Evolutionary conservation across 2,113 vertebrate species (phyloP).

Genomic region (Sterna hirundo): DNA sequence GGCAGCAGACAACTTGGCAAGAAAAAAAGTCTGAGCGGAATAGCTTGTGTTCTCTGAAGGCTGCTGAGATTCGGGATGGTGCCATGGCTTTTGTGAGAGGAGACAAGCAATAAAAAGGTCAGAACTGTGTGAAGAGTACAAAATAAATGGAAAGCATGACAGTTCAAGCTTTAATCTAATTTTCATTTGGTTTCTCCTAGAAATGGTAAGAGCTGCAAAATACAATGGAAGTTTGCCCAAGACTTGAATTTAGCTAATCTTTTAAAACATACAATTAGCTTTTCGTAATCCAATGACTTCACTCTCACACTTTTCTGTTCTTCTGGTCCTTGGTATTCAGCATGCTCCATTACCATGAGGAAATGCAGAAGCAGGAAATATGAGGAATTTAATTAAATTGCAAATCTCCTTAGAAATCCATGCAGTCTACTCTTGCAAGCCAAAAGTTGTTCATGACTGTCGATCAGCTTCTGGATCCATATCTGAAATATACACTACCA

Average conservation of each 20-base stretch:
- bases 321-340: background rate
- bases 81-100: background rate
- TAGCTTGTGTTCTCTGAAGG: background rate
- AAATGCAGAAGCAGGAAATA: conserved; percentile 1
- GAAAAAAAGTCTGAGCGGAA: background rate
- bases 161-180: background rate
- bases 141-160: background rate
- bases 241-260: background rate
- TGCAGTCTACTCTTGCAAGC: background rate
- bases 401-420: background rate
- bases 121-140: background rate
- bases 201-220: background rate
- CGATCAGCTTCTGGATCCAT: background rate
- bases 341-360: background rate
- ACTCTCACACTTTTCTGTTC: background rate
- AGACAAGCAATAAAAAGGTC: background rate
- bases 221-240: background rate
- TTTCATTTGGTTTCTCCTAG: background rate
- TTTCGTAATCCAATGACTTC: background rate
- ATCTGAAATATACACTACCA: background rate
- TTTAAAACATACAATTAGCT: background rate
- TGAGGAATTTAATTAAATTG: background rate
- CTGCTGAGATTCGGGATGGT: background rate
- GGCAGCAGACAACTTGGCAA: background rate
- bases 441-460: background rate